Base-by-base conservation (phyloP, 1,140 invertebrate genomes). In the Ectropis grisescens region DNA sequence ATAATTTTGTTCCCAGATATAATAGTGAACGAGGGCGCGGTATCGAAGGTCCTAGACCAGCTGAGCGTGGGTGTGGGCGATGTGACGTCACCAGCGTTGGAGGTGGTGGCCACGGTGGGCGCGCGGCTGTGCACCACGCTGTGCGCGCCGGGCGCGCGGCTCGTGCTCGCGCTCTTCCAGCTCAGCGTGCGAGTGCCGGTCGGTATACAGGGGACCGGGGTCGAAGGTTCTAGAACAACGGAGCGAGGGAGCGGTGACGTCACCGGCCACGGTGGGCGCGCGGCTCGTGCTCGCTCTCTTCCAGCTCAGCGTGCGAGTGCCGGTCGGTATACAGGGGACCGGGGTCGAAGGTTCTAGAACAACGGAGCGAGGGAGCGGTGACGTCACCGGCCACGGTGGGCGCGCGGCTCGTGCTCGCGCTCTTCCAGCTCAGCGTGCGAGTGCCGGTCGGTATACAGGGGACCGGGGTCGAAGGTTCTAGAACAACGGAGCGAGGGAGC, bases 221-320 rank as follows among this genome's bases (percentile, higher is more conserved):
- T n/a, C 6, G 2, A 10, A 24, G 3, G 23, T 24, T 2, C 15
- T 33, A 3, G n/a, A 13, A 11, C 31, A 23, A 9, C n/a, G 22
- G 8, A 12, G 31, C 31, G 22, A 12, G 14, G 15, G 15, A 8
- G 15, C 29, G 15, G 2, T 23, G 13, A 12, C 19, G 14, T 8
- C 14, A 11, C 31, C 13, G 13, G 6, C 14, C 16, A 8, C 13
- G 13, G 11, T 10, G 44, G 41, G 35, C 29, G 27, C 38, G 31
- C n/a, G 8, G 8, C 37, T 35, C n/a, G 33, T 46, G 28, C 16
- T 24, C 10, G 25, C 38, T 9, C 43, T 53, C 34, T 40, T 37
- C 28, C 13, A 1, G 3, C 38, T 56, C 33, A 35, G 10, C 16
- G 23, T 27, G 10, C 28, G 29, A 12, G 19, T 36, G 7, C 39